Conservation (phyloP, 37 sponge, comb jelly and placozoan genomes). For the Cliona cf. orientalis region DNA sequence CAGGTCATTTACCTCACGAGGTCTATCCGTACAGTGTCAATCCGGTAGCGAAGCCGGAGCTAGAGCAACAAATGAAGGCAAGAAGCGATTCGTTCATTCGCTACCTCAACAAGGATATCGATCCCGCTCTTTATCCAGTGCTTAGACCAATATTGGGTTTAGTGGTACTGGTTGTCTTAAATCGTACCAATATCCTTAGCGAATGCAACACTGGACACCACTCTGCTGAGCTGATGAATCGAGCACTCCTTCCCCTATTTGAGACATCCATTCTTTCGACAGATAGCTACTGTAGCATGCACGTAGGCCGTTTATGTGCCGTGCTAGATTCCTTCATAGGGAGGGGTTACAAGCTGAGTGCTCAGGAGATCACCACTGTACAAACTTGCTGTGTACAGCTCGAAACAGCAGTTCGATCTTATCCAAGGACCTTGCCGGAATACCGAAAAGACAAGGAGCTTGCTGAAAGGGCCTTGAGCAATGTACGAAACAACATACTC, state of each 20-base stretch:
- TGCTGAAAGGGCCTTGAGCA: slow-evolving; percentile 32
- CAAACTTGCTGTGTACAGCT: background rate
- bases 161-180: slow-evolving; percentile 25
- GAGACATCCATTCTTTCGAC: slow-evolving; percentile 13
- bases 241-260: slow-evolving; percentile 28
- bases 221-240: slow-evolving; percentile 36
- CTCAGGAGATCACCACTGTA: slow-evolving; percentile 4
- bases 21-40: slow-evolving; percentile 15
- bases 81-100: background rate
- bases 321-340: slow-evolving; percentile 41
- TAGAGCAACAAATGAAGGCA: slow-evolving; percentile 7
- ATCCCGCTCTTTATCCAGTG: slow-evolving; percentile 17
- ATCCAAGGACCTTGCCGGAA: slow-evolving; percentile 23
- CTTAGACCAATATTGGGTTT: slow-evolving; percentile 29
- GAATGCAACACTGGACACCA: slow-evolving; percentile 42
- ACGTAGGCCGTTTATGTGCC: slow-evolving; percentile 42
- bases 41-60: background rate
- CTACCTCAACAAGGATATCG: slow-evolving; percentile 12
- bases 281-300: slow-evolving; percentile 33
- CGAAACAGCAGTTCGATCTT: slow-evolving; percentile 2
- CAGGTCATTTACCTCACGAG: slow-evolving; percentile 3
- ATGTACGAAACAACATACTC: slow-evolving; percentile 30
- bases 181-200: slow-evolving; percentile 38
- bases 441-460: slow-evolving; percentile 13
- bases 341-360: slow-evolving; percentile 15